A percentile compares a stretch with the other conserved stretches of the same genome.
Conservation (phyloP, 2,797 vertebrate genomes). For the Vultur gryphus region DNA sequence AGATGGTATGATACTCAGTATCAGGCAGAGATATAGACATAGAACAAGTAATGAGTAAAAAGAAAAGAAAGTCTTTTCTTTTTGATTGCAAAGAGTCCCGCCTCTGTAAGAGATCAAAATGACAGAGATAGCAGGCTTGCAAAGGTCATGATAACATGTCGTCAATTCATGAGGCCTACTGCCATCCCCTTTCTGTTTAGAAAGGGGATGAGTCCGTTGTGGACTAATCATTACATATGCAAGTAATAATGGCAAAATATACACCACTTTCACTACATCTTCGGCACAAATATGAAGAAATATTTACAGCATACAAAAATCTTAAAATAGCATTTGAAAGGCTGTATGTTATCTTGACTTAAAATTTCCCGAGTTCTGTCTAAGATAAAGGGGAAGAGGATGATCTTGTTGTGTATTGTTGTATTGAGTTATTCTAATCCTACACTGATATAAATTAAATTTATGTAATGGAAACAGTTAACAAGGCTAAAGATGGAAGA, state of each 20-base stretch:
- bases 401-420: not conserved
- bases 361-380: not conserved
- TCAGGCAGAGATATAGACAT: not conserved
- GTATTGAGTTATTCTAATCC: not conserved
- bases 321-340: not conserved
- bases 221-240: not conserved
- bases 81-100: not conserved
- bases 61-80: not conserved
- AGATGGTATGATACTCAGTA: not conserved
- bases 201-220: not conserved
- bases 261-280: not conserved
- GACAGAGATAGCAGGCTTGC: constrained; percentile 24
- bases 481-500: not conserved
- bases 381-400: not conserved
- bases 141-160: constrained; percentile 44
- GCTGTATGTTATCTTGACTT: not conserved
- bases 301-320: not conserved
- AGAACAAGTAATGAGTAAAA: not conserved
- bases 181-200: not conserved
- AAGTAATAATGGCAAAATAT: not conserved
- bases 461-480: not conserved
- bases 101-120: constrained; percentile 39
- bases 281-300: not conserved
- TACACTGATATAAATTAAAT: not conserved
- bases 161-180: constrained; percentile 12